Evolutionary conservation across 2,888 invertebrate species (phyloP).

Genomic region (Mesoligia furuncula): DNA sequence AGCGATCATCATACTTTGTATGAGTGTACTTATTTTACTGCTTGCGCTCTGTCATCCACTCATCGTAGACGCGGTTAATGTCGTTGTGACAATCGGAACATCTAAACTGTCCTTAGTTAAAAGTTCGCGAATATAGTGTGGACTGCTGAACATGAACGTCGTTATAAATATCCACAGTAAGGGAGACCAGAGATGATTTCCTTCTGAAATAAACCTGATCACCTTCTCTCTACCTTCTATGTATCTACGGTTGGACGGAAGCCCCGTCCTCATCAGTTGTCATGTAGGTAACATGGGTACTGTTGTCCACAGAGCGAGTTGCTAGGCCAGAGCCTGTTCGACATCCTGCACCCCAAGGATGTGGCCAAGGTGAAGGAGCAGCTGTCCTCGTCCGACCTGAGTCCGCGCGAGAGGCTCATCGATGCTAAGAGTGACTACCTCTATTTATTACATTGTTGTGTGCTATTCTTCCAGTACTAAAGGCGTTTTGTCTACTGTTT

Average conservation of each 20-base stretch:
- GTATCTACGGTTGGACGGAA: neutral
- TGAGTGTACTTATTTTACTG: neutral
- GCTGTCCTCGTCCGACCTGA: constrained; percentile 96
- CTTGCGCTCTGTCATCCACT: constrained; percentile 6
- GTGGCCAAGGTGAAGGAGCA: constrained; percentile 98
- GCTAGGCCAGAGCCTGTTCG: constrained; percentile 97
- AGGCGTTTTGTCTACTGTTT: neutral
- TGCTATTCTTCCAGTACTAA: neutral
- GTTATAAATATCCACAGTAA: neutral
- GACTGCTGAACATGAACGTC: neutral
- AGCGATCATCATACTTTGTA: constrained; percentile 4
- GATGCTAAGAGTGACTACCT: constrained; percentile 95
- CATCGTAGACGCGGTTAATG: neutral
- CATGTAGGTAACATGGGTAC: constrained; percentile 1
- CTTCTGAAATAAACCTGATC: neutral
- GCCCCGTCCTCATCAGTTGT: constrained; percentile 1
- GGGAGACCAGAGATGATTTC: neutral
- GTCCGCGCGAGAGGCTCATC: constrained; percentile 96
- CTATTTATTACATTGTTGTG: constrained; percentile 1
- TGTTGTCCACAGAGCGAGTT: constrained; percentile 92
- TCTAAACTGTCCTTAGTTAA: neutral
- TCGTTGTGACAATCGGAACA: neutral
- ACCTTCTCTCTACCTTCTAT: neutral
- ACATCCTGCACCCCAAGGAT: constrained; percentile 98
- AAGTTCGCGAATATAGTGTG: neutral